Evolutionary conservation across 2,113 vertebrate species (phyloP), one percentile per base, ranked within the genome.

Genomic region (Gambusia affinis): DNA sequence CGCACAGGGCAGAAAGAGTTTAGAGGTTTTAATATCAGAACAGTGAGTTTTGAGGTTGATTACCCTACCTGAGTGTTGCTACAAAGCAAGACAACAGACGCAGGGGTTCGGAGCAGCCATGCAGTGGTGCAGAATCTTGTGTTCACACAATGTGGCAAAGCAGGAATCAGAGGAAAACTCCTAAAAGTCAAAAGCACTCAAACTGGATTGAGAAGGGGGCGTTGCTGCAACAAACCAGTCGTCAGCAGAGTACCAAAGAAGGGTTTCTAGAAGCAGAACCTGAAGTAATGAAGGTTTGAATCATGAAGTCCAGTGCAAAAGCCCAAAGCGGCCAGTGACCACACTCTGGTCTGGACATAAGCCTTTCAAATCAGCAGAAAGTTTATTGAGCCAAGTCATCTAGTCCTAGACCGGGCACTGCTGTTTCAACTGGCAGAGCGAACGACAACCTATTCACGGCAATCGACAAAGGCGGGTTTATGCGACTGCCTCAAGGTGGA

Each of bases 341-440:
- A 64, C 80, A 44, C 82, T 87, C 76, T 75, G 90, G 87, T 89
- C 86, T 92, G 90, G 89, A 91, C 65, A 73, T 60, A 66, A 75
- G 89, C 79, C 73, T 86, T 84, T 79, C 75, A 91, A 92, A 91
- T 91, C 85, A 88, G 91, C 87, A 87, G 78, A 44, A 73, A 86
- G 92, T 88, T 91, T 91, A 92, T 93, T 88, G 90, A 90, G 87
- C 80, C 67, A 78, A 85, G 79, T 83, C 87, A 82, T 70, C 63
- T 75, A 72, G 79, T 86, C 90, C 83, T 79, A 90, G 88, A 90
- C 87, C 87, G 71, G 76, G 85, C 74, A 71, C 79, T 64, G 81
- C 76, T 86, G 91, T 92, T 93, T 90, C 65, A 87, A 84, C 91
- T 94, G 93, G 91, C 91, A 87, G 33, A 27, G 80, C 62, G 0